Evolutionary conservation across 2,888 invertebrate species (phyloP), one percentile per base, ranked within the genome.

Genomic region (Clitarchus hookeri): DNA sequence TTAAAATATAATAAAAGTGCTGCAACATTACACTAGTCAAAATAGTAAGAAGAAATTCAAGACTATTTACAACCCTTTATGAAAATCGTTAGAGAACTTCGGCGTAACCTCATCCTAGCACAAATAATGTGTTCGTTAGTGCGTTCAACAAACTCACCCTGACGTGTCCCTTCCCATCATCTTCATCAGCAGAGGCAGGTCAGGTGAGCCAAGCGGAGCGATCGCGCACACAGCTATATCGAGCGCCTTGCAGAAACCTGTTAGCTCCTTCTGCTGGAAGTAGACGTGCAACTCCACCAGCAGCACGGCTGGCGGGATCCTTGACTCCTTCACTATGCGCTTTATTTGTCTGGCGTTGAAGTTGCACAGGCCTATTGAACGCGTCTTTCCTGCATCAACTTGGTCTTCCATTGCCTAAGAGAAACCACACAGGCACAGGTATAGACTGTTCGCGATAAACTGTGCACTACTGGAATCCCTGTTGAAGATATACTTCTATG

Each of bases 301-400:
- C 86, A 95, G 90, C 91, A 92, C 92, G 84, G 95, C 93, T 80
- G 95, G 97, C 87, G 93, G 94, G 85, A 96, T 93, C 86, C 91
- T 92, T 6, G 94, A 93, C 80, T 92, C 92, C 44, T 93, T 92
- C 79, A 95, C 90, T 86, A 98, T 91, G 85, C 95, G 93, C 84
- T 93, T 91, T 86, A 98, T 93, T 92, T 98, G 98, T 36, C 93
- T 92, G 48, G 92, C 92, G 90, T 95, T 97, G 90, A 97, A 95
- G 91, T 98, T 98, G 0, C 97, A 98, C 6, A 98, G 90, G 0
- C 98, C 98, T 89, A 98, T 96, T 19, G 96, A 94, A 89, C 94
- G 96, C 0, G 95, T 92, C 36, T 94, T 92, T 0, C 97, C 97
- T 0, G 92, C 92, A 53, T 94, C 93, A 36, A 96, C 95, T 89